phyloP scores from a whole-genome alignment of 30 jellyfish, hydroid and myxozoan genomes.

The Aurelia sp. region DNA sequence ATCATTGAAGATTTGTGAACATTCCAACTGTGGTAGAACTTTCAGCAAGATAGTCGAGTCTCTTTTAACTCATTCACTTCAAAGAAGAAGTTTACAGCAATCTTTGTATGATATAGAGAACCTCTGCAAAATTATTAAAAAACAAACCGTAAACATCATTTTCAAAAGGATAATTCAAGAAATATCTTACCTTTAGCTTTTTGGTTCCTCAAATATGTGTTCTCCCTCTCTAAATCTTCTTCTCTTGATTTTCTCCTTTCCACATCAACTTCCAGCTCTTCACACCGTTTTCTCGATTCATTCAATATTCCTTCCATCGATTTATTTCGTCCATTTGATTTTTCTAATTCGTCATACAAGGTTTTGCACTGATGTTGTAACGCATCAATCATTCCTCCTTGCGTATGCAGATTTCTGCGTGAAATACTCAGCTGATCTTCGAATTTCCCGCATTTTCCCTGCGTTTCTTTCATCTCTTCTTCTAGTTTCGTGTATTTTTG shows the following conservation, averaged over 20 bases:
- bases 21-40: too few relatives aligned
- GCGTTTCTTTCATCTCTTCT: conserved; percentile 46
- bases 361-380: conserved; percentile 94
- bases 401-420: conserved; percentile 88
- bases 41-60: too few relatives aligned
- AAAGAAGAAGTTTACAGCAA: too few relatives aligned
- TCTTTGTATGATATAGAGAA: too few relatives aligned
- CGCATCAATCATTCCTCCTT: conserved; percentile 94
- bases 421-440: conserved; percentile 78
- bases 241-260: conserved; percentile 66
- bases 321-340: conserved; percentile 57
- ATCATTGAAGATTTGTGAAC: too few relatives aligned
- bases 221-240: conserved; percentile 83
- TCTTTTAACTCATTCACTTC: too few relatives aligned
- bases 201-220: conserved; percentile 45
- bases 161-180: too few relatives aligned
- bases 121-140: too few relatives aligned
- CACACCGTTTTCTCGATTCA: conserved; percentile 37
- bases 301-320: conserved; percentile 56
- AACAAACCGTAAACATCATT: too few relatives aligned
- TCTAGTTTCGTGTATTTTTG: conserved; percentile 55
- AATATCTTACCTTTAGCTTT: conserved; percentile 33
- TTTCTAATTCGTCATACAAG: conserved; percentile 82
- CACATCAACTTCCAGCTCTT: conserved; percentile 45
- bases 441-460: conserved; percentile 74